Percentiles rank a stretch among this genome's conserved stretches.
Conservation (phyloP, 2,888 invertebrate species). For the Apocheima hispidaria region DNA sequence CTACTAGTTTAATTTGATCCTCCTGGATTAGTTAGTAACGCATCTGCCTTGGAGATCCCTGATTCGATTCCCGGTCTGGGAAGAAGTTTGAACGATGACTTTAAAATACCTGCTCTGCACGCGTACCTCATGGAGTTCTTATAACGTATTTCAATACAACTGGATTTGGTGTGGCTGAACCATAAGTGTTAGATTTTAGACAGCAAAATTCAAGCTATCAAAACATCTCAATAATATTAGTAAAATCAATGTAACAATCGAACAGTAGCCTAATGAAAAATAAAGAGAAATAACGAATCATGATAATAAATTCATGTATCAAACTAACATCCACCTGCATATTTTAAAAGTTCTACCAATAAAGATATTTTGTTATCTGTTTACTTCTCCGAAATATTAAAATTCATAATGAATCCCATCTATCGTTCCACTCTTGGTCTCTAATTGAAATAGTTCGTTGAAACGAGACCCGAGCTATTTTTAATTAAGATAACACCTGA, state of each 20-base stretch:
- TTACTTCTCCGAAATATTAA: slow-evolving; percentile 30
- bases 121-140: too few species aligned
- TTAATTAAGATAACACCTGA: slow-evolving; percentile 51
- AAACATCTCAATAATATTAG: too few species aligned
- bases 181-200: too few species aligned
- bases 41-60: too few species aligned
- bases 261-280: neutral
- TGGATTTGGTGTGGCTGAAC: too few species aligned
- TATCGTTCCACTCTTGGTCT: slow-evolving; percentile 34
- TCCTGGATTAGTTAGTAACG: too few species aligned
- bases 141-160: too few species aligned
- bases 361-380: slow-evolving; percentile 24
- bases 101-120: too few species aligned
- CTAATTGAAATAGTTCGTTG: slow-evolving; percentile 41
- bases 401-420: slow-evolving; percentile 37
- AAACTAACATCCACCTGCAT: neutral
- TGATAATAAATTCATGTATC: slow-evolving; percentile 5
- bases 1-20: too few species aligned
- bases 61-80: too few species aligned
- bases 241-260: neutral
- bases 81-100: too few species aligned
- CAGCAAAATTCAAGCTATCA: too few species aligned
- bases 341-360: slow-evolving; percentile 4
- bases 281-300: neutral
- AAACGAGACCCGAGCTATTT: slow-evolving; percentile 43